phyloP scores from a whole-genome alignment of 2,797 vertebrate species.

The Euthynnus affinis region DNA sequence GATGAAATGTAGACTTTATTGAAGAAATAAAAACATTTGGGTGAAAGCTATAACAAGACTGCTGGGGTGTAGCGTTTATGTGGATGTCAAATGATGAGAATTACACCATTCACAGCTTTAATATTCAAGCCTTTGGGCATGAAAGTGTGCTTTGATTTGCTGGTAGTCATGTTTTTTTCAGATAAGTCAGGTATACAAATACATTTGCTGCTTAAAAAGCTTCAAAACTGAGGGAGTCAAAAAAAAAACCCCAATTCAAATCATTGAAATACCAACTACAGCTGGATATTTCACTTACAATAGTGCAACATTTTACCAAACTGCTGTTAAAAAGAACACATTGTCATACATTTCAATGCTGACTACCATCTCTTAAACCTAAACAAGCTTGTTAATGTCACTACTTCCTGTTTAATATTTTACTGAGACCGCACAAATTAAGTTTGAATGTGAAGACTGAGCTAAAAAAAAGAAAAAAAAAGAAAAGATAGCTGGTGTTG shows the following conservation, averaged over 20 bases:
- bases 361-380: not conserved
- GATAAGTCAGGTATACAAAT: not conserved
- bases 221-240: not conserved
- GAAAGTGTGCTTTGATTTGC: not conserved
- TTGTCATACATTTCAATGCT: not conserved
- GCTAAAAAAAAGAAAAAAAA: slow-evolving; percentile 14
- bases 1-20: not conserved
- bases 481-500: slow-evolving; percentile 18
- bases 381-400: slow-evolving; percentile 23
- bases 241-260: not conserved
- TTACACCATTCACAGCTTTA: not conserved
- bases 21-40: not conserved
- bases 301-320: not conserved
- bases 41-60: not conserved
- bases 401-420: slow-evolving; percentile 21
- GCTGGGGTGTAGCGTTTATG: not conserved
- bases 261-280: slow-evolving; percentile 4
- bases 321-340: not conserved
- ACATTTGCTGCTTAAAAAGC: not conserved
- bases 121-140: not conserved
- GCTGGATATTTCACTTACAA: too few relatives aligned
- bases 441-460: not conserved
- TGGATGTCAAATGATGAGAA: not conserved
- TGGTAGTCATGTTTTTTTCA: too few relatives aligned
- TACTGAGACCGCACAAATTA: slow-evolving; percentile 9